Base-by-base conservation (phyloP, 92 coral and sea anemone genomes). In the Ricordea florida region DNA sequence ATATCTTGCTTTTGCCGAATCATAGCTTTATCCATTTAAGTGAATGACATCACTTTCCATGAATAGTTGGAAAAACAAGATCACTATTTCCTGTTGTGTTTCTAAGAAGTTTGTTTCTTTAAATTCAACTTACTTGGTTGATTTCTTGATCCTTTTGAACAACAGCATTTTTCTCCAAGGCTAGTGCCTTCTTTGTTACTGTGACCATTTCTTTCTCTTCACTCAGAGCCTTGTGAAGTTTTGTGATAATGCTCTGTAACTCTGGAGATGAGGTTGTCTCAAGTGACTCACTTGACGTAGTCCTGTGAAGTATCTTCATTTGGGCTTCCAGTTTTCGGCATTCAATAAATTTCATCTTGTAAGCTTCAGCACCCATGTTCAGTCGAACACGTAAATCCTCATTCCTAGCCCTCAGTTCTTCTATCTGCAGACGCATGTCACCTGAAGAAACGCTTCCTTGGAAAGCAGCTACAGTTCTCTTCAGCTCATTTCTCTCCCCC, bases 281-380 rank as follows among this genome's bases (percentile, higher is more conserved):
- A 15, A 79, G 36, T 10, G 78, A 65, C 17, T 74, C 86, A 32
- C 68, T 57, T 20, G 86, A 67, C 28, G 83, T 20, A 17, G 47
- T 43, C 66, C 79, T 81, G 63, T 70, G 86, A 14, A 75, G 57
- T 69, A 91, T 94, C 71, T 83, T 72, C 53, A 91, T 64, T 59
- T 91, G 92, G 25, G 70, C 72, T 55, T 94, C 79, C 34, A 88
- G 73, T 18, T 84, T 77, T 24, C 88, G 94, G 67, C 98, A 94
- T 47, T 94, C 98, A 33, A 91, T 73, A 51, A 94, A 94, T 83
- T 94, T 94, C 24, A 83, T 70, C 71, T 94, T 94, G 86, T 82
- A 94, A 31, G 97, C 98, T 47, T 94, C 98, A 0, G 97, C 98
- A 31, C 98, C 98, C 98, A 94, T 94, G 68, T 88, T 91, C 23